Percentiles rank a stretch among this genome's conserved stretches.
phyloP scores from a whole-genome alignment of 2,888 invertebrate genomes.

The Hydriomena furcata region DNA sequence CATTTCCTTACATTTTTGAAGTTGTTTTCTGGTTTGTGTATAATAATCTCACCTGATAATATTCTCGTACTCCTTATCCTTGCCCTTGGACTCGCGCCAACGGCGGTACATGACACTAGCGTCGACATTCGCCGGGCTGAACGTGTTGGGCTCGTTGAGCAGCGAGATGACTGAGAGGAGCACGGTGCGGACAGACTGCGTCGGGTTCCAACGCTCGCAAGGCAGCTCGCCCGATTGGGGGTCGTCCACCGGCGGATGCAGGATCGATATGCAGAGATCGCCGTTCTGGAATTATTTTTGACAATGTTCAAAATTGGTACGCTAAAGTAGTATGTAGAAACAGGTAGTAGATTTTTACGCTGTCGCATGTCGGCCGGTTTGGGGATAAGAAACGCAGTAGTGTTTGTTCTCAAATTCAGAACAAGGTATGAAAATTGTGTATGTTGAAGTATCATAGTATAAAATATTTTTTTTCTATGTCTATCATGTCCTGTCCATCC shows the following conservation, averaged over 20 bases:
- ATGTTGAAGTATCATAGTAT: too few species aligned
- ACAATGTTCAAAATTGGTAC: background rate
- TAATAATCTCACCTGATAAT: conserved; percentile 89
- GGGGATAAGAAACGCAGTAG: too few species aligned
- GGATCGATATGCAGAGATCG: conserved; percentile 99
- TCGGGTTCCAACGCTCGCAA: conserved; percentile 99
- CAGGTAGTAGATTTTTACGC: too few species aligned
- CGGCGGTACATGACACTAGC: conserved; percentile 99
- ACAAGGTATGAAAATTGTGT: too few species aligned
- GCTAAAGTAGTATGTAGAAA: too few species aligned
- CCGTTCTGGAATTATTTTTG: conserved; percentile 89
- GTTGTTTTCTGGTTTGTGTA: too few species aligned
- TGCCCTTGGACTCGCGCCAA: conserved; percentile 99
- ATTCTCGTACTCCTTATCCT: conserved; percentile 99
- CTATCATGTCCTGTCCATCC: too few species aligned
- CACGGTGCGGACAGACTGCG: conserved; percentile 99
- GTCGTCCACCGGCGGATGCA: conserved; percentile 99
- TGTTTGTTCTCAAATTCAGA: too few species aligned
- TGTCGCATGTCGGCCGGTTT: too few species aligned
- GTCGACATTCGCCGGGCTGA: conserved; percentile 99
- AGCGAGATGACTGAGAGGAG: conserved; percentile 98
- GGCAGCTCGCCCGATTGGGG: conserved; percentile 99
- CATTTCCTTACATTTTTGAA: too few species aligned
- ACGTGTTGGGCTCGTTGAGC: conserved; percentile 99
- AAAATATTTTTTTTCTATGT: too few species aligned